Evolutionary conservation across 2,113 vertebrate species (phyloP).

Genomic region (Alethe diademata): DNA sequence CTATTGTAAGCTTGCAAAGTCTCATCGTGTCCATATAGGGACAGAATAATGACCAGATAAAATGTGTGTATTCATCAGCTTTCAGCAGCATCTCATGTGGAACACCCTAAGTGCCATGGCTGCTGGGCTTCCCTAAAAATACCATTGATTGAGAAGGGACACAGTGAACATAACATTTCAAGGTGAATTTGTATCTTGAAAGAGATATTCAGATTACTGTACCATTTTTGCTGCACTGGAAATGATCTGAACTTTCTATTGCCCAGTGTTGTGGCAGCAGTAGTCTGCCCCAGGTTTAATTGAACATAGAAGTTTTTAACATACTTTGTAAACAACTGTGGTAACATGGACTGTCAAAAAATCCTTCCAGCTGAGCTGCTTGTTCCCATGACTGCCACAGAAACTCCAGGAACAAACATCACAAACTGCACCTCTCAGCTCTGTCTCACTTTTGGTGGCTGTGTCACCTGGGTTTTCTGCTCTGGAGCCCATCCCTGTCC

Average conservation of each 20-base stretch:
- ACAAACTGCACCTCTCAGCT: not conserved
- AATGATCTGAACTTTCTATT: not conserved
- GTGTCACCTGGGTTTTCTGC: not conserved
- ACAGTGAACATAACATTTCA: not conserved
- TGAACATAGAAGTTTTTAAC: not conserved
- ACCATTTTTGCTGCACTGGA: not conserved
- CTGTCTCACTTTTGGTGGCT: rapidly evolving
- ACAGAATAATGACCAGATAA: not conserved
- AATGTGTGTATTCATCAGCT: not conserved
- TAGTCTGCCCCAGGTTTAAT: not conserved
- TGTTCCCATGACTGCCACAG: not conserved
- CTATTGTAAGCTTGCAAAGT: not conserved
- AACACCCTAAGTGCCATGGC: not conserved
- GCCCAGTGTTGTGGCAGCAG: not conserved
- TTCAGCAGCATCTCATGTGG: not conserved
- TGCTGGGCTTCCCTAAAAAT: not conserved
- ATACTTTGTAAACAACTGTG: not conserved
- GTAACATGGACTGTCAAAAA: not conserved
- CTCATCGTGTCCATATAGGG: not conserved
- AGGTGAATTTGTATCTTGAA: not conserved
- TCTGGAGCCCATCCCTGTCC: not conserved
- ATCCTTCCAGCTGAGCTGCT: not conserved
- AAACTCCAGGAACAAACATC: not conserved
- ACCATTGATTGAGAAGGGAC: not conserved
- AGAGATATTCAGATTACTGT: not conserved